Percentiles rank a stretch among this genome's conserved stretches.
These are phyloP conservation scores for Notamacropus eugenii DNA, from an alignment of 2,797 vertebrate species.

Conservation along the genomic window DNA sequence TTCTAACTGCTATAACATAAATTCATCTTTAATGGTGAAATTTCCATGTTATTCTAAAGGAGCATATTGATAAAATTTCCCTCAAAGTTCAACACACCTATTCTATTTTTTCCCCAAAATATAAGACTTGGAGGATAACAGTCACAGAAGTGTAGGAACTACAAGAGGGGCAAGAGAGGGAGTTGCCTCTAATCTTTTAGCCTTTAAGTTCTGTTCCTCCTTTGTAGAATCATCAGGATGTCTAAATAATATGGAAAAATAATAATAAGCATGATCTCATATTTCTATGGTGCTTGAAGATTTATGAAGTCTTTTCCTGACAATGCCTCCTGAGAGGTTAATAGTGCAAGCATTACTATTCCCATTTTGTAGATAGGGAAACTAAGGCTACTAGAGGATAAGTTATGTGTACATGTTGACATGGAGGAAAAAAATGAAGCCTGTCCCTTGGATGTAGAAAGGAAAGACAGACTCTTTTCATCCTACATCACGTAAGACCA, in stretches of 20 bases:
- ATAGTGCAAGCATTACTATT: background rate
- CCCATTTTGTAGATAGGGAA: background rate
- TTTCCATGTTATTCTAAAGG: background rate
- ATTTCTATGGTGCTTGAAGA: background rate
- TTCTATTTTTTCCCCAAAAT: background rate
- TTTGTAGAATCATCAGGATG: background rate
- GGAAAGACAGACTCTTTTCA: background rate
- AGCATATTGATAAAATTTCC: background rate
- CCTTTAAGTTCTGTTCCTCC: background rate
- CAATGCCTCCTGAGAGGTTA: background rate
- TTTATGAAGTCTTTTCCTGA: background rate
- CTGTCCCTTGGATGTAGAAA: background rate
- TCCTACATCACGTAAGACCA: background rate
- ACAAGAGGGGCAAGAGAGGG: background rate
- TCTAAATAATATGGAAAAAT: background rate
- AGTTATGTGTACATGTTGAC: background rate
- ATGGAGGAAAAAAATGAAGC: background rate
- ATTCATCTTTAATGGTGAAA: background rate
- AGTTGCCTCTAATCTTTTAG: background rate
- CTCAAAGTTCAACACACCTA: background rate
- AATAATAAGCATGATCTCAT: background rate
- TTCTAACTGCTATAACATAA: background rate
- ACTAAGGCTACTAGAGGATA: background rate
- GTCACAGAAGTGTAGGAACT: background rate
- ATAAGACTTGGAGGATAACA: background rate